A percentile compares a stretch with the other conserved stretches of the same genome.
phyloP scores from a whole-genome alignment of 2,888 invertebrate species.

The Plusia festucae region DNA sequence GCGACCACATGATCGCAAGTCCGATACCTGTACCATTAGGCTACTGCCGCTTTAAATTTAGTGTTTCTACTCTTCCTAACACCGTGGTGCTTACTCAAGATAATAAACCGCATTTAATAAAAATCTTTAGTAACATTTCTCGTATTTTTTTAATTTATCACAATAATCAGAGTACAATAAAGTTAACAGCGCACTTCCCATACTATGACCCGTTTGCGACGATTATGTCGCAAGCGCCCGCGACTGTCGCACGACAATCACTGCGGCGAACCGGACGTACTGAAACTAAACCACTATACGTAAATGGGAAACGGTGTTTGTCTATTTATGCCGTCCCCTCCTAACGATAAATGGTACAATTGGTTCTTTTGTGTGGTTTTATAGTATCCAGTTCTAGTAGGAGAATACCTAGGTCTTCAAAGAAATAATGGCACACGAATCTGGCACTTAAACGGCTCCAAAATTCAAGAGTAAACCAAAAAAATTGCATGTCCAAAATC shows the following conservation, averaged over 20 bases:
- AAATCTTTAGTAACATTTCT: no score
- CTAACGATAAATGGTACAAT: conserved; percentile 35
- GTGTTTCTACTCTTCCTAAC: no score
- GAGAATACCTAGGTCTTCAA: no score
- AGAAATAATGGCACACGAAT: no score
- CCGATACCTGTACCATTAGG: no score
- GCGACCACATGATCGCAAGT: no score
- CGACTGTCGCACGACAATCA: conserved; percentile 74
- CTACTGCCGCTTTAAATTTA: no score
- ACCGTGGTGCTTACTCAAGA: no score
- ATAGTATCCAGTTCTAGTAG: background rate
- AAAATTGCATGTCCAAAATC: no score
- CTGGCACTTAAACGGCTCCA: no score
- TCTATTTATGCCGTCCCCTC: conserved; percentile 76
- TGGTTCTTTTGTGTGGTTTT: conserved; percentile 25
- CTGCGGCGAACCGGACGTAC: conserved; percentile 76
- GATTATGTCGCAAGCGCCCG: conserved; percentile 67
- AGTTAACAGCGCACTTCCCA: conserved; percentile 36
- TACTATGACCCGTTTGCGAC: conserved; percentile 53
- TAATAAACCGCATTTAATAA: no score
- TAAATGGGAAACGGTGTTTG: conserved; percentile 83
- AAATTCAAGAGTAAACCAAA: no score
- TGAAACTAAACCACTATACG: conserved; percentile 79
- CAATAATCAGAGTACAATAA: background rate
- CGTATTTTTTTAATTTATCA: conserved; percentile 6